phyloP scores from a whole-genome alignment of 23 tunicate species.

The Ascidia mentula region DNA sequence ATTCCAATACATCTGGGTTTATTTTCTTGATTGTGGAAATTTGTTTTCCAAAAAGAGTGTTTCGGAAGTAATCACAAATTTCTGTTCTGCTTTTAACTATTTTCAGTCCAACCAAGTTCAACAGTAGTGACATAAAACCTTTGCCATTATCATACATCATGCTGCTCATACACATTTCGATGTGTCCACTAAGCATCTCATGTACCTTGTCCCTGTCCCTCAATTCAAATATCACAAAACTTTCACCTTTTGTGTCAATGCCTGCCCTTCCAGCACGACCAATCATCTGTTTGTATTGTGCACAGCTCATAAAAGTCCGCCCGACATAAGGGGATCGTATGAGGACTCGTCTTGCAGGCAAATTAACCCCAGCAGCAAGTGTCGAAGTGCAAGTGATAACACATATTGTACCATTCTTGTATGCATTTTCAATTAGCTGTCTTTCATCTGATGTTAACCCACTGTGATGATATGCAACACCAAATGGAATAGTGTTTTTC shows the following conservation, averaged over 20 bases:
- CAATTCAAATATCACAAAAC: slow-evolving; percentile 48
- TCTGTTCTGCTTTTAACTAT: slow-evolving; percentile 13
- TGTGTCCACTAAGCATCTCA: slow-evolving; percentile 62
- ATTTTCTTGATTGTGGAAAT: neutral
- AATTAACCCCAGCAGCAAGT: slow-evolving; percentile 95
- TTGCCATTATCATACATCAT: slow-evolving; percentile 75
- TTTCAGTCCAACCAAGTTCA: slow-evolving; percentile 70
- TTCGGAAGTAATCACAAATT: neutral
- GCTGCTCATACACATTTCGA: slow-evolving; percentile 83
- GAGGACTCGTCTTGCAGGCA: slow-evolving; percentile 96
- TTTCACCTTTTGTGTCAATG: slow-evolving; percentile 94
- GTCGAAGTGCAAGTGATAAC: slow-evolving; percentile 94
- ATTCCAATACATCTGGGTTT: neutral
- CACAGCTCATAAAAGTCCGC: slow-evolving; percentile 36
- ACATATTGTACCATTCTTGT: slow-evolving; percentile 55
- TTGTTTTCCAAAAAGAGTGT: neutral
- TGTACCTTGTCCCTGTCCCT: slow-evolving; percentile 31
- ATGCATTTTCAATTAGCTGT: slow-evolving; percentile 77
- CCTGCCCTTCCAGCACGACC: slow-evolving; percentile 99
- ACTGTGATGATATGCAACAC: slow-evolving; percentile 92
- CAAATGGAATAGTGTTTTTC: slow-evolving; percentile 63
- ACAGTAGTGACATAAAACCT: slow-evolving; percentile 64
- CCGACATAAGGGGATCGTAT: slow-evolving; percentile 86
- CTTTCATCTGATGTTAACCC: slow-evolving; percentile 91
- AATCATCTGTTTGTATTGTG: slow-evolving; percentile 97